A percentile compares a stretch with the other conserved stretches of the same genome.
Evolutionary conservation across 2,113 vertebrate genomes (phyloP).

Genomic region (Paralichthys olivaceus): DNA sequence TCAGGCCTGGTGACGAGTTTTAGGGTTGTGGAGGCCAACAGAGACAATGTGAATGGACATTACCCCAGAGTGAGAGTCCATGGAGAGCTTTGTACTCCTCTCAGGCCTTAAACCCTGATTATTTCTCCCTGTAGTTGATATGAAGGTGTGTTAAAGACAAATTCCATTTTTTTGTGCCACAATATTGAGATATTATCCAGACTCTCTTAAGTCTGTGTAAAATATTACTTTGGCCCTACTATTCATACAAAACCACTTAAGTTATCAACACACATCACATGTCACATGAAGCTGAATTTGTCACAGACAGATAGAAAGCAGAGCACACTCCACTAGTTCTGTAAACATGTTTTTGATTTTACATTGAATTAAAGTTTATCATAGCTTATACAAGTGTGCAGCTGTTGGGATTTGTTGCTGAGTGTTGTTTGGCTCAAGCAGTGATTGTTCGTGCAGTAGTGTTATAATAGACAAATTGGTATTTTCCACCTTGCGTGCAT

Average conservation of each 20-base stretch:
- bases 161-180: conserved; percentile 46
- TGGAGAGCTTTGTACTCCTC: too few relatives aligned
- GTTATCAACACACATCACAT: conserved; percentile 47
- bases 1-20: too few relatives aligned
- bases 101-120: too few relatives aligned
- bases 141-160: too few relatives aligned
- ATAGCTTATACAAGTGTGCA: background rate
- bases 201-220: conserved; percentile 77
- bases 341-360: conserved; percentile 8
- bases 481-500: conserved; percentile 56
- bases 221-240: conserved; percentile 71
- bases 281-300: conserved; percentile 32
- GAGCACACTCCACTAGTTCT: conserved; percentile 6
- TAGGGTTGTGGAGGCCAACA: too few relatives aligned
- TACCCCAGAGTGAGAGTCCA: too few relatives aligned
- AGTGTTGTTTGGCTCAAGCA: conserved; percentile 36
- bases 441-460: conserved; percentile 36
- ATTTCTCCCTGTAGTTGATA: too few relatives aligned
- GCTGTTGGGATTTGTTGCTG: conserved; percentile 10
- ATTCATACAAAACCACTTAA: conserved; percentile 70
- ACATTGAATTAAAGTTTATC: background rate
- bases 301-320: conserved; percentile 41
- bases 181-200: conserved; percentile 87
- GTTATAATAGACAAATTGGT: conserved; percentile 49
- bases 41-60: too few relatives aligned